Percentiles rank a stretch among this genome's conserved stretches.
Conservation (phyloP, 2,888 invertebrate species). For the Euplagia quadripunctaria region DNA sequence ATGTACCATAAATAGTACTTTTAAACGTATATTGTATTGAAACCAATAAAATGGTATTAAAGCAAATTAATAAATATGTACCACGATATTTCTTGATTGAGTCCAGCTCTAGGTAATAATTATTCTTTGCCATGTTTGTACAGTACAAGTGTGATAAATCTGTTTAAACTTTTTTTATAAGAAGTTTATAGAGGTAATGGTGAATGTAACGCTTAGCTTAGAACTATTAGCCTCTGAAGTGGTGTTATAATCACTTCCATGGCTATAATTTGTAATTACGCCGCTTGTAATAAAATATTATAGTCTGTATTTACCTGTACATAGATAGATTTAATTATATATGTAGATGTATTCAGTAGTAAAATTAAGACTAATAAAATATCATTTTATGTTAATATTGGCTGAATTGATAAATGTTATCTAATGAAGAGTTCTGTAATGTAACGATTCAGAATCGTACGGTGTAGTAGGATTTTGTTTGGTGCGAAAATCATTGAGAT, state of each 20-base stretch:
- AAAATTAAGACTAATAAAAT: constrained; percentile 70
- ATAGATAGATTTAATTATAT: constrained; percentile 60
- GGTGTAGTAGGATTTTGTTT: constrained; percentile 63
- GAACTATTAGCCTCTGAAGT: constrained; percentile 66
- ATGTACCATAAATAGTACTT: constrained; percentile 1
- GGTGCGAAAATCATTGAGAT: constrained; percentile 72
- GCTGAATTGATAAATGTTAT: constrained; percentile 63
- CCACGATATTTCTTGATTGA: constrained; percentile 32
- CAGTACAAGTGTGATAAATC: constrained; percentile 81
- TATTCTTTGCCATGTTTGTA: constrained; percentile 79
- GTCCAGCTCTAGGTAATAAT: constrained; percentile 59
- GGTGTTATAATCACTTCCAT: constrained; percentile 83
- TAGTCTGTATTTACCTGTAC: constrained; percentile 75
- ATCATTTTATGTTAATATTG: constrained; percentile 72
- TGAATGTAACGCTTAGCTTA: constrained; percentile 58
- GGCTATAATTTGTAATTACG: constrained; percentile 58
- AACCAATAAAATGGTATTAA: not conserved
- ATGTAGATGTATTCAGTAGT: constrained; percentile 63
- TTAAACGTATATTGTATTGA: not conserved
- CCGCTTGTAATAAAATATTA: constrained; percentile 68
- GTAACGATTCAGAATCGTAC: constrained; percentile 80
- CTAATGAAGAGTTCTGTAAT: constrained; percentile 56
- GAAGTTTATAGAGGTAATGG: constrained; percentile 57
- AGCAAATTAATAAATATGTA: constrained; percentile 8
- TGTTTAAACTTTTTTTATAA: constrained; percentile 44